phyloP scores from a whole-genome alignment of 1,140 invertebrate genomes.

The Penaeus chinensis region DNA sequence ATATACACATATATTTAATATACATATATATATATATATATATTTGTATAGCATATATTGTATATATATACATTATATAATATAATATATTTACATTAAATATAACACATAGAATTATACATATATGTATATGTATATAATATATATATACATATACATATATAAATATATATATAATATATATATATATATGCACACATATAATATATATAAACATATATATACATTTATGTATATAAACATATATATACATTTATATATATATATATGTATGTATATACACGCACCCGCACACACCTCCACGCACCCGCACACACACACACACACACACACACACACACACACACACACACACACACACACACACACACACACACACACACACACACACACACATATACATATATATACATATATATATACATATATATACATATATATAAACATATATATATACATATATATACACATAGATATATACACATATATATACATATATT shows the following conservation, averaged over 20 bases:
- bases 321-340: not conserved
- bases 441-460: slow-evolving; percentile 10
- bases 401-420: slow-evolving; percentile 6
- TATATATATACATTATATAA: too few relatives aligned
- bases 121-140: slow-evolving; percentile 17
- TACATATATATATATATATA: too few relatives aligned
- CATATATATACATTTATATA: slow-evolving; percentile 14
- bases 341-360: not conserved
- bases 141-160: slow-evolving; percentile 17
- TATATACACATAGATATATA: slow-evolving; percentile 15
- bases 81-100: too few relatives aligned
- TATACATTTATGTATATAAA: slow-evolving; percentile 6
- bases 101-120: too few relatives aligned
- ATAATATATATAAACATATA: too few relatives aligned
- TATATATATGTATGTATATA: slow-evolving; percentile 14
- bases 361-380: not conserved
- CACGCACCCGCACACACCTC: not conserved
- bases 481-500: not conserved
- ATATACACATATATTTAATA: too few relatives aligned
- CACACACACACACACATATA: not conserved
- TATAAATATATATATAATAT: slow-evolving; percentile 18
- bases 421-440: slow-evolving; percentile 1
- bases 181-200: not conserved
- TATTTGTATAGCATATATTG: too few relatives aligned
- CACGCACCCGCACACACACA: not conserved